Evolutionary conservation across 2,888 invertebrate species (phyloP), one percentile per base, ranked within the genome.

Genomic region (Matsumyia berberina): DNA sequence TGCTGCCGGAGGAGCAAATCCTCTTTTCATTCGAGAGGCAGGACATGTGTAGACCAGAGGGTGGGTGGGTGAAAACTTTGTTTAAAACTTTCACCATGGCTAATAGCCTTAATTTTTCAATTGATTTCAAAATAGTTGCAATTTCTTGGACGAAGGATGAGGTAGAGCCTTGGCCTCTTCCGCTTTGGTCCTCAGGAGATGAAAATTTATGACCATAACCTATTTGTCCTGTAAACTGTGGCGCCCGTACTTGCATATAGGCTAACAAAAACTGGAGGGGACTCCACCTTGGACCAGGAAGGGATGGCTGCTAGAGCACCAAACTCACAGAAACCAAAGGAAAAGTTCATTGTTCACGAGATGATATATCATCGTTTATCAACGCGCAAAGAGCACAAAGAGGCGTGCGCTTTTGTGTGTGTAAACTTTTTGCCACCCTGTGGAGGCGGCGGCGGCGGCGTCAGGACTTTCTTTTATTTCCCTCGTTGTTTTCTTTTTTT

Each of bases 301-400:
- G 19, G n/a, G 29, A n/a, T 11, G 51, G 39, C 31, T 19, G 49
- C 37, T 19, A 42, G 12, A 44, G 37, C 49, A 73, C 60, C 58
- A n/a, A n/a, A 60, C 53, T 39, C 67, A 55, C 49, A 64, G 70
- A 70, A n/a, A 53, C 74, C 51, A 67, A 66, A 55, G 76, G 66
- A 53, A 78, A 78, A 78, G 83, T 78, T 78, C 78, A 78, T 78
- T 83, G 78, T 82, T 82, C n/a, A 73, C 62, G 73, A n/a, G n/a
- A 78, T 83, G 72, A 78, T 83, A 78, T 73, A 83, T 83, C 83
- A 83, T 83, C 83, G 78, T 78, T 83, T 83, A 78, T 73, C 78
- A 78, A 67, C 78, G 60, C 72, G 44, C 29, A 42, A 33, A 19
- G 49, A 70, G 58, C 76, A 57, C 24, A 24, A n/a, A 55, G 73